phyloP scores from a whole-genome alignment of 2,888 invertebrate genomes.

The Hipparchia sbordonii region DNA sequence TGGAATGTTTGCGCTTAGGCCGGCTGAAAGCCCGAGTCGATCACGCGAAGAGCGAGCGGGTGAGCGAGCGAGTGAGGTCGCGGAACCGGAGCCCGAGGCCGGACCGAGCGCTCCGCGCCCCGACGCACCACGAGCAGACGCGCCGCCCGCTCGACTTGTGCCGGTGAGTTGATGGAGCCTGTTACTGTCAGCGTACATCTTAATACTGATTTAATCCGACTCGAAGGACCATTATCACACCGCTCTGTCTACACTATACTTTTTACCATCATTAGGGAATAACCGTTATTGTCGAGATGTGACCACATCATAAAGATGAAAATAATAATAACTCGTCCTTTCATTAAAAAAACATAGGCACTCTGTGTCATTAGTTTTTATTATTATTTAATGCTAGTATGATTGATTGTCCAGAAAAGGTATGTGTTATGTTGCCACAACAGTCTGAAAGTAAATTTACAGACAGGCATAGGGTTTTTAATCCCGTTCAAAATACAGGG shows the following conservation, averaged over 20 bases:
- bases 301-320: background rate
- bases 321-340: background rate
- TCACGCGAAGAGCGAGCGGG: conserved; percentile 35
- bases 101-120: conserved; percentile 40
- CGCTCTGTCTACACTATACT: background rate
- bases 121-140: conserved; percentile 37
- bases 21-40: conserved; percentile 25
- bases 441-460: too few relatives aligned
- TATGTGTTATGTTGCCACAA: too few relatives aligned
- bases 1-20: conserved; percentile 21
- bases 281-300: background rate
- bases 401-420: background rate
- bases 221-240: conserved; percentile 13
- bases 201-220: background rate
- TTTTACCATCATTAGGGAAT: background rate
- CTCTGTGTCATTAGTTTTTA: too few relatives aligned
- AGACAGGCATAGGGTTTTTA: too few relatives aligned
- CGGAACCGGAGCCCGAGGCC: conserved; percentile 46
- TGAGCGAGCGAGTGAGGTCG: conserved; percentile 17
- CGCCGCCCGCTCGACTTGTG: conserved; percentile 37
- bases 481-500: too few relatives aligned
- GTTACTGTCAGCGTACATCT: conserved; percentile 35
- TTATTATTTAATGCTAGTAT: too few relatives aligned
- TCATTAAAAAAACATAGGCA: background rate
- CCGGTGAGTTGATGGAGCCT: conserved; percentile 43